Evolutionary conservation across 2,113 vertebrate species (phyloP).

Genomic region (Thomomys bottae): DNA sequence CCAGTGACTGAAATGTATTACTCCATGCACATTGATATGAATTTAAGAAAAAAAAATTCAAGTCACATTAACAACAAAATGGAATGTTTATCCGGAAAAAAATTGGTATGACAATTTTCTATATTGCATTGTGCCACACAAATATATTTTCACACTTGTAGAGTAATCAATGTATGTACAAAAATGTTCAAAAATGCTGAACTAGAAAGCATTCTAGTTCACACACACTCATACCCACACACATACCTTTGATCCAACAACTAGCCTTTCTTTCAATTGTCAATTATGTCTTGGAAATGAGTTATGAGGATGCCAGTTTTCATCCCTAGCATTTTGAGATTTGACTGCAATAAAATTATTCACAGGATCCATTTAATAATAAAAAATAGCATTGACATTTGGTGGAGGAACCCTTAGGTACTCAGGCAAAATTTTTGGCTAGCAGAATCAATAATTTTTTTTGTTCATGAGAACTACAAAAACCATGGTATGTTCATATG

Average conservation of each 20-base stretch:
- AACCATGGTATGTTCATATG: neutral
- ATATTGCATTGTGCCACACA: neutral
- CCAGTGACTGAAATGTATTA: neutral
- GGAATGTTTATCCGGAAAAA: neutral
- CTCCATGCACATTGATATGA: neutral
- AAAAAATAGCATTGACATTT: neutral
- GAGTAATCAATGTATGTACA: neutral
- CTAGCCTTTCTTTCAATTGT: too few relatives aligned
- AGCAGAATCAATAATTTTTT: neutral
- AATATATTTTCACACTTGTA: neutral
- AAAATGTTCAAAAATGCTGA: slow-evolving; percentile 10
- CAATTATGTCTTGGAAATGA: neutral
- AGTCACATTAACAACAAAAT: neutral
- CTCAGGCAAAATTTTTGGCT: neutral
- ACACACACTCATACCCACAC: too few relatives aligned
- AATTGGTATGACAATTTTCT: neutral
- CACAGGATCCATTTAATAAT: neutral
- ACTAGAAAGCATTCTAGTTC: neutral
- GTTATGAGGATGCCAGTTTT: neutral
- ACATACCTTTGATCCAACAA: neutral
- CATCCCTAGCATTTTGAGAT: too few relatives aligned
- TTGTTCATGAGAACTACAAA: neutral
- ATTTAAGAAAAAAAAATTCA: neutral
- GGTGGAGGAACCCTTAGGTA: neutral
- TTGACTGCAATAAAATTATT: neutral